A percentile compares a stretch with the other conserved stretches of the same genome.
These are phyloP conservation scores for Mesorhabditis belari DNA, from an alignment of 2,888 invertebrate species.

Conservation along the genomic window DNA sequence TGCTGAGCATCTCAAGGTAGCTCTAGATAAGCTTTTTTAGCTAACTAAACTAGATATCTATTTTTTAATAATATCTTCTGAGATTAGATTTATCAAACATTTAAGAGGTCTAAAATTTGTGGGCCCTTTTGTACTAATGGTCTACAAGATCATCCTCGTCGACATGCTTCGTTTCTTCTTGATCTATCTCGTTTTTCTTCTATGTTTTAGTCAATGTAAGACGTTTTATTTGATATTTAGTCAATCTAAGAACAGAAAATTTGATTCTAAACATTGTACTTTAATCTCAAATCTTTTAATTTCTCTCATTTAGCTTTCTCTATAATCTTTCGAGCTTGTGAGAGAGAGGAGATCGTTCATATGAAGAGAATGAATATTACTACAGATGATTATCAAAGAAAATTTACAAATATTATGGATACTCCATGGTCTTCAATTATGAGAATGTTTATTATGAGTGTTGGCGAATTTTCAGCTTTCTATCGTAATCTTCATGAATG, in stretches of 20 bases:
- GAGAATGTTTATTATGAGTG: conserved; percentile 96
- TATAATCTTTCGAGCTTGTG: conserved; percentile 75
- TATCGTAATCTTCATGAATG: conserved; percentile 76
- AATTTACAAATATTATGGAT: conserved; percentile 33
- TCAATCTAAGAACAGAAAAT: too few species aligned
- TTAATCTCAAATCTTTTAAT: neutral
- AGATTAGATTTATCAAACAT: too few species aligned
- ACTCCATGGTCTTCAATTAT: conserved; percentile 66
- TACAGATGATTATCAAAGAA: conserved; percentile 17
- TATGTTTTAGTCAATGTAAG: conserved; percentile 88
- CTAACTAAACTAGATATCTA: neutral
- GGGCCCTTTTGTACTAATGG: conserved; percentile 99
- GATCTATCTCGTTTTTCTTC: conserved; percentile 89
- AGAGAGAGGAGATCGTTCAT: conserved; percentile 23
- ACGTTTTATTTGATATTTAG: neutral
- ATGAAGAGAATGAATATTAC: conserved; percentile 8
- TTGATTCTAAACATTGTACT: conserved; percentile 1
- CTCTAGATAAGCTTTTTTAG: too few species aligned
- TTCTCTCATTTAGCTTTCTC: conserved; percentile 62
- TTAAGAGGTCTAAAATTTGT: conserved; percentile 89
- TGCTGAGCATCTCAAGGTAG: too few species aligned
- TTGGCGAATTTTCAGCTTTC: conserved; percentile 91
- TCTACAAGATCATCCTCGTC: conserved; percentile 93
- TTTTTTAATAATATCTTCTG: neutral
- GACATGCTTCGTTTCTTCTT: conserved; percentile 87